phyloP scores from a whole-genome alignment of 2,113 vertebrate genomes.

The Dipodomys spectabilis region DNA sequence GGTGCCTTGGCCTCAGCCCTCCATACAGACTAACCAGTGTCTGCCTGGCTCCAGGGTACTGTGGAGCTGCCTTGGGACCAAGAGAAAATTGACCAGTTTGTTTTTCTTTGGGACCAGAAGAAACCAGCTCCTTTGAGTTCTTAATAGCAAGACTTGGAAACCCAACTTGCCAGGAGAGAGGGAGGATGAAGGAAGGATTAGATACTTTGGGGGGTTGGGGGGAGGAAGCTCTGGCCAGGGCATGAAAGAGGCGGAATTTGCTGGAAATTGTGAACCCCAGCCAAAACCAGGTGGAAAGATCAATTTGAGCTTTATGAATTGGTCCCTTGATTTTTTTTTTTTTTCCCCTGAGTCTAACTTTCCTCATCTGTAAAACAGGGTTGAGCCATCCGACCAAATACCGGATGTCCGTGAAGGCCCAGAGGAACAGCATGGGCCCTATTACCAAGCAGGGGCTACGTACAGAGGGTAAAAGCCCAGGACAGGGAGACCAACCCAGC shows the following conservation, averaged over 20 bases:
- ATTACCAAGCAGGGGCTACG: not conserved
- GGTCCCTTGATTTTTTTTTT: slow-evolving; percentile 67
- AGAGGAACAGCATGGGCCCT: not conserved
- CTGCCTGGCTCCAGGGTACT: slow-evolving; percentile 69
- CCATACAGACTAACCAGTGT: slow-evolving; percentile 71
- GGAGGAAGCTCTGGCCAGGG: slow-evolving; percentile 51
- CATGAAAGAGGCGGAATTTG: slow-evolving; percentile 62
- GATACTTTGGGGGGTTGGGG: not conserved
- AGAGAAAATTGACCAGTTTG: slow-evolving; percentile 75
- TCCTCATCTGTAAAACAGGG: slow-evolving; percentile 32
- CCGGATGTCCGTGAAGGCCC: not conserved
- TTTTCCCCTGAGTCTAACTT: slow-evolving; percentile 40
- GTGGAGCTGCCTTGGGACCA: slow-evolving; percentile 56
- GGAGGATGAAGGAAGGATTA: not conserved
- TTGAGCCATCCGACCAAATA: not conserved
- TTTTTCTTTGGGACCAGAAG: slow-evolving; percentile 77
- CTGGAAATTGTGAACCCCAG: slow-evolving; percentile 68
- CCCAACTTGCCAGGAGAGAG: slow-evolving; percentile 5
- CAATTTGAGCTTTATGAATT: slow-evolving; percentile 73
- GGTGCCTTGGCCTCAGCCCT: slow-evolving; percentile 46
- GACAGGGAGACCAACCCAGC: not conserved
- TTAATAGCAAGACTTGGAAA: slow-evolving; percentile 64
- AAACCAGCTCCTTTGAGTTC: slow-evolving; percentile 76
- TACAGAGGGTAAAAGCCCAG: not conserved
- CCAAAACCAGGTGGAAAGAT: slow-evolving; percentile 80